Evolutionary conservation across 2,888 invertebrate species (phyloP), one percentile per base, ranked within the genome.

Genomic region (Cistogaster globosa): DNA sequence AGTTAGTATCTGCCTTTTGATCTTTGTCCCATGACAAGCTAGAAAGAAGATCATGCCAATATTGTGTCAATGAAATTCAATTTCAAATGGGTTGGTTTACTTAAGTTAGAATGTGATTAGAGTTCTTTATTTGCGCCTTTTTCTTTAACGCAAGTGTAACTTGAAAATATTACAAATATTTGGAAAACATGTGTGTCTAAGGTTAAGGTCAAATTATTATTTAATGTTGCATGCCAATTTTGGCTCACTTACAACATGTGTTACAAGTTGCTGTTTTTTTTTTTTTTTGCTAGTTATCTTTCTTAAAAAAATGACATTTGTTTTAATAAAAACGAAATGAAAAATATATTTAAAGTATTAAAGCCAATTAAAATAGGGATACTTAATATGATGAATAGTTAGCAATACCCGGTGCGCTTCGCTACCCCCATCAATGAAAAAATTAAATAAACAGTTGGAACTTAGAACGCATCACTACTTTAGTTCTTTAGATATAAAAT

Each of bases 161-260:
- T 71, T 65, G 16, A 51, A 69, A 69, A 51, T 57, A n/a, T 48
- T 79, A 18, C 18, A 62, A 60, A 42, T 68, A 26, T 68, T 77
- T 58, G n/a, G 14, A 12, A 20, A 76, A 76, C 75, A 81, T 77
- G 36, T 82, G 84, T 42, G 51, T 69, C 2, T 42, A 18, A 48
- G 22, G 38, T 74, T 72, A 79, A 58, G 69, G 65, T 58, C 57
- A 72, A 20, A 20, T 18, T 67, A 6, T 42, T 67, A 16, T 57
- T 58, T 63, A 63, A 9, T 65, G 69, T 82, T 60, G 78, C 78
- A 79, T 82, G 82, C 67, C 62, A 48, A 20, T 45, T 48, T 67
- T 48, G 60, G 8, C 38, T 62, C 7, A 20, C 26, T 71, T 55
- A 32, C 60, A 82, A 68, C 85, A 85, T 82, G 74, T 85, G 85